A percentile compares a stretch with the other conserved stretches of the same genome.
phyloP scores from a whole-genome alignment of 1,140 invertebrate species.

The Aethina tumida region DNA sequence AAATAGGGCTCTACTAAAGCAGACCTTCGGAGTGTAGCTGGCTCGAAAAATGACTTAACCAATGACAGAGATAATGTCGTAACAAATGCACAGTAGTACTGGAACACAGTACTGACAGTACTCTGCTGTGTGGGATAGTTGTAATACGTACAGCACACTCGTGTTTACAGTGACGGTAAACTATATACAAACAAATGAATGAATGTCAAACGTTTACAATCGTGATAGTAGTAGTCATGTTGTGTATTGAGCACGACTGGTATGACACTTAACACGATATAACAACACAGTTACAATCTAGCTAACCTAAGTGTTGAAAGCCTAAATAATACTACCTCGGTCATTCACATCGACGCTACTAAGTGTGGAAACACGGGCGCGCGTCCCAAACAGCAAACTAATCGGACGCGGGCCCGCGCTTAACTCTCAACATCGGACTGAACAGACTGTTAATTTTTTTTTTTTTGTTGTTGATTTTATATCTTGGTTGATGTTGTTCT shows the following conservation, averaged over 20 bases:
- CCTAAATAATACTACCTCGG: conserved; percentile 36
- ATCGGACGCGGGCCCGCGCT: conserved; percentile 14
- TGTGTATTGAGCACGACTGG: conserved; percentile 37
- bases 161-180: conserved; percentile 13
- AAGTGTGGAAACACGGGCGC: conserved; percentile 14
- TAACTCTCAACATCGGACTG: conserved; percentile 13
- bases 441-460: conserved; percentile 10
- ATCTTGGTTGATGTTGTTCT: background rate
- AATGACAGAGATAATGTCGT: conserved; percentile 11
- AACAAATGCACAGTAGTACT: conserved; percentile 7
- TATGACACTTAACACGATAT: conserved; percentile 37
- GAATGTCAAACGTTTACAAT: conserved; percentile 32
- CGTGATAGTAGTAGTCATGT: conserved; percentile 35
- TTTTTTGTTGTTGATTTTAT: conserved; percentile 1
- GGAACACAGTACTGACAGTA: background rate
- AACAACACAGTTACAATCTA: conserved; percentile 39
- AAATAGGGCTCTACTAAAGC: conserved; percentile 35
- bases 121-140: background rate
- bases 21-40: conserved; percentile 21
- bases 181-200: conserved; percentile 26
- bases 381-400: conserved; percentile 20
- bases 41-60: background rate
- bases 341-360: conserved; percentile 29
- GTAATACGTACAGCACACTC: conserved; percentile 12
- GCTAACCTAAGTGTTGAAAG: conserved; percentile 38